A percentile compares a stretch with the other conserved stretches of the same genome.
phyloP scores from a whole-genome alignment of 1,140 invertebrate species.

The Trichogramma pretiosum region DNA sequence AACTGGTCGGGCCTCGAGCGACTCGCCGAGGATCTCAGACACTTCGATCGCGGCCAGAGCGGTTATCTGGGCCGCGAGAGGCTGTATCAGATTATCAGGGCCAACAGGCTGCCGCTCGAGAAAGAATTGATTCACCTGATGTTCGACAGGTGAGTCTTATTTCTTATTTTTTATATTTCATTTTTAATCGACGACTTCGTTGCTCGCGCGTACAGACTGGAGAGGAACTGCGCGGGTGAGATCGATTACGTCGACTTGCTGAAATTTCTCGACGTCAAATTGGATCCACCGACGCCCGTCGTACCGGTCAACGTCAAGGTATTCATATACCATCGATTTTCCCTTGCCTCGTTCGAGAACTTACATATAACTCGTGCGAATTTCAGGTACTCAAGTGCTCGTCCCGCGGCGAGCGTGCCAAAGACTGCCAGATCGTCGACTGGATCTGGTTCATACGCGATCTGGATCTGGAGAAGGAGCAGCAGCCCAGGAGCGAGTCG shows the following conservation, averaged over 20 bases:
- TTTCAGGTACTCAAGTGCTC: too few species aligned
- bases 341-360: neutral
- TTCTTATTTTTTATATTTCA: too few species aligned
- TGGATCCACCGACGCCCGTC: constrained; percentile 45
- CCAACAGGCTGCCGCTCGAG: constrained; percentile 57
- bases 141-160: constrained; percentile 53
- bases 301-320: constrained; percentile 48
- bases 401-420: neutral
- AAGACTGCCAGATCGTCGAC: constrained; percentile 35
- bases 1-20: constrained; percentile 61
- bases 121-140: constrained; percentile 58
- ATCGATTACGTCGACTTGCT: constrained; percentile 53
- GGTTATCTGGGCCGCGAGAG: constrained; percentile 49
- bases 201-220: too few species aligned
- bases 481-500: too few species aligned
- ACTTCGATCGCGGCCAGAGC: constrained; percentile 50
- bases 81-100: constrained; percentile 54
- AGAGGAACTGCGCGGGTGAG: constrained; percentile 53
- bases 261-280: constrained; percentile 50
- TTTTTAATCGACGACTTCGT: too few species aligned
- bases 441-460: constrained; percentile 46
- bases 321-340: constrained; percentile 7
- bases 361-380: too few species aligned
- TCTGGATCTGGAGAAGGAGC: constrained; percentile 38
- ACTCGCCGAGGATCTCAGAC: constrained; percentile 54